Evolutionary conservation across 2,797 vertebrate genomes (phyloP), one percentile per base, ranked within the genome.

Genomic region (Balearica regulorum): DNA sequence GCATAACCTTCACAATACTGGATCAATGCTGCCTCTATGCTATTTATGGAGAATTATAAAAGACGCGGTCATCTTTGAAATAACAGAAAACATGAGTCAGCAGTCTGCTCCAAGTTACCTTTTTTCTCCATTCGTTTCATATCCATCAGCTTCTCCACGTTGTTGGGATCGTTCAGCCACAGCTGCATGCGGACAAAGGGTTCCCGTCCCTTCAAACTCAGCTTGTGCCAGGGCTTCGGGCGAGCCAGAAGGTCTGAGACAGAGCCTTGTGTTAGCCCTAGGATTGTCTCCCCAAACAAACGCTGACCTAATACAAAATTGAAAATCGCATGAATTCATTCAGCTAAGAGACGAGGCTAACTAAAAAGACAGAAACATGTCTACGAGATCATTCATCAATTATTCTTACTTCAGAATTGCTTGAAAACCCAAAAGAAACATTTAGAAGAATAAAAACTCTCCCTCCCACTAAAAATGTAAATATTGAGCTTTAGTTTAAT

Each of bases 51-150:
- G 87, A 80, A 71, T 37, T 83, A 15, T 16, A 64, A 65, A 57
- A 93, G 75, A 49, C 69, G 79, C 3, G 4, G 85, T 39, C 18
- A 16, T 16, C 51, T 39, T 11, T 16, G 61, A 68, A 46, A 26
- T 13, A 21, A 65, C 1, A 10, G 51, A 75, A 65, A 78, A 29
- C 2, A 6, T n/a, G 87, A 68, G 11, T 78, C 65, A 72, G 70
- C 83, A 13, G 8, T 8, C n/a, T 26, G 51, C 62, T 65, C 43
- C 17, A 16, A 1, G 68, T 95, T 98, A 99, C 99, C 99, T 99
- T 99, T 99, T 98, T 99, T 99, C 97, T 99, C 99, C 99, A 99
- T 98, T 83, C 99, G 98, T 90, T 99, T 99, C 99, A 99, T 99
- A 97, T 99, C 99, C 99, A 99, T 99, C 97, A 99, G 98, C 97